Percentiles rank a stretch among this genome's conserved stretches.
phyloP scores from a whole-genome alignment of 2,888 invertebrate species.

The Aphodius sticticus region DNA sequence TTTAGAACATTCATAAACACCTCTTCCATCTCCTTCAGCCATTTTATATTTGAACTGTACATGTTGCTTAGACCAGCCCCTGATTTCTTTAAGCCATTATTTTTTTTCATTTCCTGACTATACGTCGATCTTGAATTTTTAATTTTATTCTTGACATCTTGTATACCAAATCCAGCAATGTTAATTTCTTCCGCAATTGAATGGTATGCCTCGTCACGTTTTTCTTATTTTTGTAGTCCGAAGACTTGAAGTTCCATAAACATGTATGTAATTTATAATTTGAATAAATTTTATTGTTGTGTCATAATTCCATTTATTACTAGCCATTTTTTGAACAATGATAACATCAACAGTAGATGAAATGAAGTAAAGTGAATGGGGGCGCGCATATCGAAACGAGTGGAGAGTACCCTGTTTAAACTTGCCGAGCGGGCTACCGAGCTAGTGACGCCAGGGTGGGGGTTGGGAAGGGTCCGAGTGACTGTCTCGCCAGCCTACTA shows the following conservation, averaged over 20 bases:
- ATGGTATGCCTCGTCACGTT: slow-evolving; percentile 20
- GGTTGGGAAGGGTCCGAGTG: slow-evolving; percentile 27
- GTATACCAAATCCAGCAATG: slow-evolving; percentile 14
- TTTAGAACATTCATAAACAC: too few relatives aligned
- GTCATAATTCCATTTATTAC: slow-evolving; percentile 12
- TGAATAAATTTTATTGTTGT: slow-evolving; percentile 25
- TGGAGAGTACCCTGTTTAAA: not conserved
- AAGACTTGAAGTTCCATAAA: slow-evolving; percentile 24
- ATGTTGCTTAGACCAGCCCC: slow-evolving; percentile 11
- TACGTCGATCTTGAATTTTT: too few relatives aligned
- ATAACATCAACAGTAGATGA: not conserved
- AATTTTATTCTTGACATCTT: slow-evolving; percentile 25
- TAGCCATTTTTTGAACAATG: slow-evolving; percentile 16
- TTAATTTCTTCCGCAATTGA: slow-evolving; percentile 13
- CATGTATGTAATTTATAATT: slow-evolving; percentile 22
- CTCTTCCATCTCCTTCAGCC: too few relatives aligned
- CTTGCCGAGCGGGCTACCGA: not conserved
- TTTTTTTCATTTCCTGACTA: too few relatives aligned
- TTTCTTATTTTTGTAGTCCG: slow-evolving; percentile 16
- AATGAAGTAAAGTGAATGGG: not conserved
- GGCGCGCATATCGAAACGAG: not conserved
- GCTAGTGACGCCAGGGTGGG: not conserved
- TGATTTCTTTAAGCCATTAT: slow-evolving; percentile 6
- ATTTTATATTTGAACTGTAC: slow-evolving; percentile 8
- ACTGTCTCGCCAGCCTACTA: slow-evolving; percentile 26